phyloP scores from a whole-genome alignment of 1,140 invertebrate species.

The Oreohelix idahoensis region DNA sequence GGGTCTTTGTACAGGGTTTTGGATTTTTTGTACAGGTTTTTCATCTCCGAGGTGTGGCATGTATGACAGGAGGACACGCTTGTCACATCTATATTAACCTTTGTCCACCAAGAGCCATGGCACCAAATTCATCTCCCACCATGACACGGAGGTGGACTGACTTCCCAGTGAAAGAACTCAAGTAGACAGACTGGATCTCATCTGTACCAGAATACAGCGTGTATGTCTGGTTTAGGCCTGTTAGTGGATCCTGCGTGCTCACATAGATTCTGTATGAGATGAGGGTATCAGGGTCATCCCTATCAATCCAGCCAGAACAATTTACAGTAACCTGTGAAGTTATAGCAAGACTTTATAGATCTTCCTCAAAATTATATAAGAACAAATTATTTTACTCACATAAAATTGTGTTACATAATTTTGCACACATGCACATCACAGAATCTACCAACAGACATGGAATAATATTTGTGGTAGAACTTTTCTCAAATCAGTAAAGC shows the following conservation, averaged over 20 bases:
- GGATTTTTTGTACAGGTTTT: too few relatives aligned
- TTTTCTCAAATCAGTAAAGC: too few relatives aligned
- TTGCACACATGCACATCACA: too few relatives aligned
- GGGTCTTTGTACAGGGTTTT: too few relatives aligned
- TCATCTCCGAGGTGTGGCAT: too few relatives aligned
- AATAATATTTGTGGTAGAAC: too few relatives aligned
- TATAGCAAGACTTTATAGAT: too few relatives aligned
- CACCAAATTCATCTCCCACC: constrained; percentile 58
- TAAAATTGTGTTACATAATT: too few relatives aligned
- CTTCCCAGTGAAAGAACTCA: constrained; percentile 50
- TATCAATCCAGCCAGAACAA: constrained; percentile 55
- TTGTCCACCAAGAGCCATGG: constrained; percentile 22
- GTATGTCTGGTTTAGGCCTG: constrained; percentile 36
- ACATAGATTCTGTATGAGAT: constrained; percentile 56
- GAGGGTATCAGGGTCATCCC: constrained; percentile 43
- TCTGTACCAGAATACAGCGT: constrained; percentile 57
- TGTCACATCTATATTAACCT: constrained; percentile 40
- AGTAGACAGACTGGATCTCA: constrained; percentile 45
- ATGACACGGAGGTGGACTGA: constrained; percentile 52
- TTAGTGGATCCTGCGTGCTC: constrained; percentile 24
- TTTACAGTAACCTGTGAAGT: constrained; percentile 36
- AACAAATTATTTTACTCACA: too few relatives aligned
- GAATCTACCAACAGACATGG: too few relatives aligned
- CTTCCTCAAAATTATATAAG: too few relatives aligned
- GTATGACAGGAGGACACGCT: too few relatives aligned